These are phyloP conservation scores for Chaetoderma sp. DNA, from an alignment of 2,888 invertebrate species.

Conservation along the genomic window DNA sequence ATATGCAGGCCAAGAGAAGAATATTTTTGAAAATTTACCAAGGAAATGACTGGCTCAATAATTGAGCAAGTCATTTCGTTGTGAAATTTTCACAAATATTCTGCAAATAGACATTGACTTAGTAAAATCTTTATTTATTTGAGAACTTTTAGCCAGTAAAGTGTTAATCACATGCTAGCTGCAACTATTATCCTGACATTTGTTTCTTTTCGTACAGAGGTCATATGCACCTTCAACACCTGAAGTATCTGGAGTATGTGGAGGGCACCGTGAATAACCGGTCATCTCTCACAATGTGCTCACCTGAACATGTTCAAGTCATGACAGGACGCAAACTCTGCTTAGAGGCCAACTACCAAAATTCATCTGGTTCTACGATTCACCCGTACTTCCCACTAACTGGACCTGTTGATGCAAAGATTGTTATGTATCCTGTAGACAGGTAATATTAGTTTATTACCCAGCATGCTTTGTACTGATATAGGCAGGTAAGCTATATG, in stretches of 20 bases:
- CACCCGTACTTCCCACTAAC: constrained; percentile 1
- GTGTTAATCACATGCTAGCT: no score
- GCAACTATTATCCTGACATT: no score
- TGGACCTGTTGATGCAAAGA: neutral
- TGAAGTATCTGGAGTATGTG: neutral
- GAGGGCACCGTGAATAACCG: neutral
- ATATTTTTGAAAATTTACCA: no score
- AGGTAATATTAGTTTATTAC: neutral
- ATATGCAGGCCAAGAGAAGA: no score
- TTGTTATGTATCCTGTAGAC: neutral
- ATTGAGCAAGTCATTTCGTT: no score
- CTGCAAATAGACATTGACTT: no score
- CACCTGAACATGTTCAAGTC: neutral
- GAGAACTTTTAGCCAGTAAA: no score
- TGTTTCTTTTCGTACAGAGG: neutral
- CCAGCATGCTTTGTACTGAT: neutral
- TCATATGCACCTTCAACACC: neutral
- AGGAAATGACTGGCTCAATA: no score
- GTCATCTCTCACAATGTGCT: neutral
- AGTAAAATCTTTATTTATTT: no score
- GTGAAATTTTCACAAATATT: no score
- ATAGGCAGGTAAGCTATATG: no score
- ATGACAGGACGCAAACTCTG: neutral
- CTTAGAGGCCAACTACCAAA: neutral
- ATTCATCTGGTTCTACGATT: neutral